Evolutionary conservation across 2,113 vertebrate species (phyloP), one percentile per base, ranked within the genome.

Genomic region (Rhombomys opimus): DNA sequence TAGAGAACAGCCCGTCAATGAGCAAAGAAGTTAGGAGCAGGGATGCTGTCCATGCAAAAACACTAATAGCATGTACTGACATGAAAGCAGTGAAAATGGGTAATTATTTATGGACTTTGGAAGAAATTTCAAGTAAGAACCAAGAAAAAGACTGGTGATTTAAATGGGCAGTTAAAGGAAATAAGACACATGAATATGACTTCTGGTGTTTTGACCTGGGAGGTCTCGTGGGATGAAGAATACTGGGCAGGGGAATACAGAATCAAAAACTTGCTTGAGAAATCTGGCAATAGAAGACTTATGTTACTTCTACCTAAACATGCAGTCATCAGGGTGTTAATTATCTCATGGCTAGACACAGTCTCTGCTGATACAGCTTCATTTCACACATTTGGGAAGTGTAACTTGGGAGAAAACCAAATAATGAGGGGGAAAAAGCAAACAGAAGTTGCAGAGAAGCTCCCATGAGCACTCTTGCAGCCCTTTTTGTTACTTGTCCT

Each of bases 311-410:
- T 41, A 96, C 59, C 1, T 76, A 67, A 92, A 93, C 59, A 1
- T 63, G 38, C 22, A n/a, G 80, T 63, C 92, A 96, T 93, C 50
- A 96, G 65, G 52, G 89, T 50, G 70, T 70, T 14, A 78, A 8
- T 84, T 92, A 89, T 25, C 12, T 0, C 8, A 73, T 9, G 32
- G 27, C 12, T 81, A 65, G 85, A 14, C 6, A 6, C 30, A 72
- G 50, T 78, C 0, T 92, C 85, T 73, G 90, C 30, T 6, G 46
- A 87, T n/a, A 63, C 77, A 78, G 95, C 81, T 54, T 5, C 35
- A 73, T 92, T 97, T 94, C 20, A 54, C 88, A 93, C 89, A 95
- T 68, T 32, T 94, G 84, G 57, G 52, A 87, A 86, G 63, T 94
- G 85, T 84, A 20, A 76, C 87, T 81, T 96, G 30, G 1, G 23